Evolutionary conservation across 2,113 vertebrate genomes (phyloP).

Genomic region (Nothobranchius kuhntae): DNA sequence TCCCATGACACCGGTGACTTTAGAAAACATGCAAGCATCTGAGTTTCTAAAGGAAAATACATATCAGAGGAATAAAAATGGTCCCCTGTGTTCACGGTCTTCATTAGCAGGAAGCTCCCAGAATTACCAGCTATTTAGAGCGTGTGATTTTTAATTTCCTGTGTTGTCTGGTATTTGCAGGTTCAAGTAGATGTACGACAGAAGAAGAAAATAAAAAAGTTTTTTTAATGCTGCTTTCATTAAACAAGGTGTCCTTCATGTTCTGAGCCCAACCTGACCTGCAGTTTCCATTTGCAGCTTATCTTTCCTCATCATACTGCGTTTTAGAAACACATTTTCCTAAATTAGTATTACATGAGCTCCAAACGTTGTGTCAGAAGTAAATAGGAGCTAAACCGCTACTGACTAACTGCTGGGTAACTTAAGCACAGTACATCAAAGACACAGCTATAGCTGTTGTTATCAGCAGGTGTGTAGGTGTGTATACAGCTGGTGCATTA

Average conservation of each 20-base stretch:
- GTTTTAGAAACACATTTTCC: background rate
- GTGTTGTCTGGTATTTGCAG: background rate
- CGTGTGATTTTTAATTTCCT: slow-evolving; percentile 7
- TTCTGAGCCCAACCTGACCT: background rate
- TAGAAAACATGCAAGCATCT: slow-evolving; percentile 68
- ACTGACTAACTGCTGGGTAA: too few relatives aligned
- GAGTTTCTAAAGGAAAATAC: slow-evolving; percentile 42
- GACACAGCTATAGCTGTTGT: too few relatives aligned
- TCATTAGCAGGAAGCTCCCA: slow-evolving; percentile 27
- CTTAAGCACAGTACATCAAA: too few relatives aligned
- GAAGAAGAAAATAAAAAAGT: background rate
- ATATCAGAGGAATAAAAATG: slow-evolving; percentile 35
- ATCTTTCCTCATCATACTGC: background rate
- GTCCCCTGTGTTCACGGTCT: slow-evolving; percentile 19
- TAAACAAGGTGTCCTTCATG: background rate
- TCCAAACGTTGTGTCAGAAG: background rate
- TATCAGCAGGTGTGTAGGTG: too few relatives aligned
- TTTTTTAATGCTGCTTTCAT: background rate
- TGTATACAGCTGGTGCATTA: too few relatives aligned
- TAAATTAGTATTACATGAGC: background rate
- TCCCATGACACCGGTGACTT: slow-evolving; percentile 63
- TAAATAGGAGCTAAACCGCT: too few relatives aligned
- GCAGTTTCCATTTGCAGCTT: background rate
- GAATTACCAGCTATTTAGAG: slow-evolving; percentile 18
- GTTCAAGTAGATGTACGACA: slow-evolving; percentile 11